Percentiles rank a stretch among this genome's conserved stretches.
Conservation (phyloP, 2,888 invertebrate genomes). For the Athalia circularis region DNA sequence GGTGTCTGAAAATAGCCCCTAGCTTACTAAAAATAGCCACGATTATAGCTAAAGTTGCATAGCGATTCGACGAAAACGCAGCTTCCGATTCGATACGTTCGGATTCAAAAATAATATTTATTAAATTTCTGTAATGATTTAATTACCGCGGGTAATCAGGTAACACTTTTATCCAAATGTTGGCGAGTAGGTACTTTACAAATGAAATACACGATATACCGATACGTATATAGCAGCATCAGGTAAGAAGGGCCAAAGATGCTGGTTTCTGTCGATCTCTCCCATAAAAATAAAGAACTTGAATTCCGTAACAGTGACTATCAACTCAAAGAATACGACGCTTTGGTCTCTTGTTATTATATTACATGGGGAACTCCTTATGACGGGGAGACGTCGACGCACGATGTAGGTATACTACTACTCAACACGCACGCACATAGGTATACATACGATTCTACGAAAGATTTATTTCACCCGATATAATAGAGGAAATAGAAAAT, state of each 20-base stretch:
- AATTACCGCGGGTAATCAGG: not conserved
- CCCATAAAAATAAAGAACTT: slow-evolving; percentile 69
- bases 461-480: no score
- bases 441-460: no score
- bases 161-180: not conserved
- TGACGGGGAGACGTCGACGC: no score
- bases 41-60: no score
- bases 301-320: slow-evolving; percentile 70
- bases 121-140: not conserved
- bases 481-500: no score
- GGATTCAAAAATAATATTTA: no score
- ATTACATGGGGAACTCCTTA: not conserved
- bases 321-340: slow-evolving; percentile 55
- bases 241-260: slow-evolving; percentile 67
- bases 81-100: no score
- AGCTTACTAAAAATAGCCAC: no score
- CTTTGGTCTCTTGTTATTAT: not conserved
- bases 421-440: no score
- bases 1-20: no score
- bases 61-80: no score
- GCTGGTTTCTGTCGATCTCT: slow-evolving; percentile 54
- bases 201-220: slow-evolving; percentile 28
- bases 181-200: not conserved
- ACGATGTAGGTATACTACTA: not conserved
- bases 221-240: slow-evolving; percentile 56